These are phyloP conservation scores for Drosophila atroscutellata DNA, from an alignment of 2,888 invertebrate species.

Conservation along the genomic window DNA sequence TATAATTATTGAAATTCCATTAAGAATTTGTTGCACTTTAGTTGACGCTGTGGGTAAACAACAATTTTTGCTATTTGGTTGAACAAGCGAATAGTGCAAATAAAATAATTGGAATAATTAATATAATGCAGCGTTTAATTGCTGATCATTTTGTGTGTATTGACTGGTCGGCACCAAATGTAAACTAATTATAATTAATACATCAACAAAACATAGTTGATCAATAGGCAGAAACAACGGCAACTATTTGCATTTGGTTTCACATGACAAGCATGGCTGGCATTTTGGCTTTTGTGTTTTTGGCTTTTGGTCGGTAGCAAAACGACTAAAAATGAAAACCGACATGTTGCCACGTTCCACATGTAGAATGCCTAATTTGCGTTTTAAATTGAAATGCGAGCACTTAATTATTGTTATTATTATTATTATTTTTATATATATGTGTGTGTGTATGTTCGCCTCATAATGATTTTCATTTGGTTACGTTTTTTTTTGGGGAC, in stretches of 20 bases:
- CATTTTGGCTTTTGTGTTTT: slow-evolving; percentile 3
- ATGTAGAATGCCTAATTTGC: slow-evolving; percentile 48
- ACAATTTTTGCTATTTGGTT: slow-evolving; percentile 29
- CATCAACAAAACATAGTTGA: slow-evolving; percentile 65
- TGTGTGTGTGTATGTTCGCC: slow-evolving; percentile 32
- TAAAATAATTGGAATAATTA: slow-evolving; percentile 64
- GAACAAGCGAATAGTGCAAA: slow-evolving; percentile 23
- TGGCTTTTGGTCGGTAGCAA: not conserved
- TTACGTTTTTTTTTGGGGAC: slow-evolving; percentile 39
- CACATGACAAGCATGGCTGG: slow-evolving; percentile 3
- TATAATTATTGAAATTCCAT: slow-evolving; percentile 14
- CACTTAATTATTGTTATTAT: slow-evolving; percentile 69
- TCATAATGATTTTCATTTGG: slow-evolving; percentile 60
- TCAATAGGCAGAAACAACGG: slow-evolving; percentile 47
- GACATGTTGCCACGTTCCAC: slow-evolving; percentile 8
- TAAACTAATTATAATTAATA: slow-evolving; percentile 74
- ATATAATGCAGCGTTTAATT: slow-evolving; percentile 45
- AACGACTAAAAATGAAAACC: not conserved
- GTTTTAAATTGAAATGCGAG: slow-evolving; percentile 46
- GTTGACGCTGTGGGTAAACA: slow-evolving; percentile 46
- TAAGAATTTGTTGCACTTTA: slow-evolving; percentile 47
- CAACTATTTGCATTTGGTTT: slow-evolving; percentile 18
- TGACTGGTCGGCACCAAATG: slow-evolving; percentile 50
- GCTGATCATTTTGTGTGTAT: slow-evolving; percentile 44
- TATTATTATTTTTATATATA: not conserved